Evolutionary conservation across 2,888 invertebrate species (phyloP), one percentile per base, ranked within the genome.

Genomic region (Dicyrtomina minuta): DNA sequence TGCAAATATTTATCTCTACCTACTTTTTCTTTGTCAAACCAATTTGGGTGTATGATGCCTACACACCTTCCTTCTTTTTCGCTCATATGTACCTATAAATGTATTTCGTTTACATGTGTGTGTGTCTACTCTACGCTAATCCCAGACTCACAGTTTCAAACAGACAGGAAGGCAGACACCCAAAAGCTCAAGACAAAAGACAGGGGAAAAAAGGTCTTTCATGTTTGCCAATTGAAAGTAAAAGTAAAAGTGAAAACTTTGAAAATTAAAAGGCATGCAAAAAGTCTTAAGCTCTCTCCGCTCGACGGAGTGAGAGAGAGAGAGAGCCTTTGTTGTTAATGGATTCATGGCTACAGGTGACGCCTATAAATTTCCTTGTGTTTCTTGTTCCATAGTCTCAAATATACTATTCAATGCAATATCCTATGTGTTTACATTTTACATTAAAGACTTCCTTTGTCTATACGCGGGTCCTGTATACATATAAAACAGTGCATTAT

Each of bases 1-100:
- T 58, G 58, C 58, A 58, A 58, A 58, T 58, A 58, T 58, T 58
- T 58, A 58, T 58, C 41, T 58, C 58, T 39, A n/a, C 4, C n/a
- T 49, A n/a, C n/a, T 3, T 20, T 62, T 61, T 46, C 44, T 26
- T 46, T 61, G 61, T 61, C 24, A 13, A 22, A 44, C 27, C 20
- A 26, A 33, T 62, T 62, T 62, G 2, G 17, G 20, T 41, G 2
- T 39, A 41, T 58, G 41, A 58, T 58, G n/a, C 58, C n/a, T 27
- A 53, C 33, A 8, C 33, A 56, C 56, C 56, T 17, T n/a, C 33
- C 55, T 26, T 27, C 46, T 46, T 12, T 46, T 20, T 22, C 51
- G 17, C 51, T 22, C 17, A 46, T 20, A 46, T 20, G 17, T 46
- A 17, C 17, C 46, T 46, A 17, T 15, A 46, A n/a, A n/a, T n/a